Evolutionary conservation across 2,797 vertebrate genomes (phyloP).

Genomic region (Ctenosaura bakeri): DNA sequence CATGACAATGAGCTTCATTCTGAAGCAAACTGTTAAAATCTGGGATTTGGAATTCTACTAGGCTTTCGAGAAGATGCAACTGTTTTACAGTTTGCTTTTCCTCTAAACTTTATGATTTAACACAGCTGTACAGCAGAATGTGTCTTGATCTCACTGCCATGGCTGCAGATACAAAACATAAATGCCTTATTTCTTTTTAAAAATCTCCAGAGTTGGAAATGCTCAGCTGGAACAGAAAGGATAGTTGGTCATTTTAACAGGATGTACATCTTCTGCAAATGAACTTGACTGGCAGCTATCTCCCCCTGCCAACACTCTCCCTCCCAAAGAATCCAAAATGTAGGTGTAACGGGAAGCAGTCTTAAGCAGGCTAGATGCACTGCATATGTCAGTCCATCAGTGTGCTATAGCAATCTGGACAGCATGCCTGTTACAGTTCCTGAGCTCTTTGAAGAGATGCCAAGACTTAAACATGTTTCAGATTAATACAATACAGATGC

Average conservation of each 20-base stretch:
- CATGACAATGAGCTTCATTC: neutral
- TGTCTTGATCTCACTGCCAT: conserved; percentile 11
- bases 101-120: conserved; percentile 33
- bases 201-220: conserved; percentile 1
- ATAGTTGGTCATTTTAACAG: neutral
- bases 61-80: conserved; percentile 13
- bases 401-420: conserved; percentile 71
- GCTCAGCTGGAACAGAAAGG: conserved; percentile 14
- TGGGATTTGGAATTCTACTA: conserved; percentile 24
- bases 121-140: neutral
- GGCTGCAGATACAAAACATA: neutral
- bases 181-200: neutral
- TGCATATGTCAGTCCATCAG: conserved; percentile 40
- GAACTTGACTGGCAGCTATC: conserved; percentile 21
- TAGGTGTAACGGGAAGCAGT: conserved; percentile 67
- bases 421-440: conserved; percentile 58
- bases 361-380: conserved; percentile 1
- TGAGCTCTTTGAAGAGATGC: conserved; percentile 72
- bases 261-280: conserved; percentile 6
- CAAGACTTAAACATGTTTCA: conserved; percentile 69
- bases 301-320: conserved; percentile 49
- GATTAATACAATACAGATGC: conserved; percentile 67
- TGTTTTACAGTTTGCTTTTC: conserved; percentile 18
- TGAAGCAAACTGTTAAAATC: neutral
- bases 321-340: conserved; percentile 42